Conservation (phyloP, 1,140 invertebrate species). For the Dendroctonus ponderosae region DNA sequence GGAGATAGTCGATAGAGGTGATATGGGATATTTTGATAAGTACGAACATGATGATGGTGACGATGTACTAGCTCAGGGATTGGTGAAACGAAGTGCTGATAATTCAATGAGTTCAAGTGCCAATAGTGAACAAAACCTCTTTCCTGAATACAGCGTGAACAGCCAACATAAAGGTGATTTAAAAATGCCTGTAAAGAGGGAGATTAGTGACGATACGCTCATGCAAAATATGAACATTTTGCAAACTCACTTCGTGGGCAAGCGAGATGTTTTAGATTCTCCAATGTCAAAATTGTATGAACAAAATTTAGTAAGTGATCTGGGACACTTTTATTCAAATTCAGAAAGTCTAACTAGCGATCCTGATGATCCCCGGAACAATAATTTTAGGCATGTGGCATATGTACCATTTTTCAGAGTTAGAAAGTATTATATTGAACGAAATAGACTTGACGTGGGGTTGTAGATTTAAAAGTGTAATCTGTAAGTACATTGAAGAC, state of each 20-base stretch:
- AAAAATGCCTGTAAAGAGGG: not conserved
- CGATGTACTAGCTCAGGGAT: not conserved
- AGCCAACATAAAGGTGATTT: slow-evolving; percentile 5
- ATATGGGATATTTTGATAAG: slow-evolving; percentile 1
- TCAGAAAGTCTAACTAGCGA: slow-evolving; percentile 7
- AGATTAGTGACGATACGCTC: slow-evolving; percentile 1
- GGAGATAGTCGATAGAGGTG: slow-evolving; percentile 17
- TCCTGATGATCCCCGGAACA: slow-evolving; percentile 22
- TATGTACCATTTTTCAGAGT: slow-evolving; percentile 33
- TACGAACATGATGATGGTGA: not conserved
- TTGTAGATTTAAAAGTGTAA: not conserved
- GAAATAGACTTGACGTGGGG: slow-evolving; percentile 6
- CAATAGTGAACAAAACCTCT: not conserved
- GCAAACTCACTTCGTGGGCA: slow-evolving; percentile 7
- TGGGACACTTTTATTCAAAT: slow-evolving; percentile 14
- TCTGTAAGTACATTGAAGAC: too few species aligned
- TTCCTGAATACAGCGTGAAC: not conserved
- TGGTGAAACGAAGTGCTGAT: slow-evolving; percentile 1
- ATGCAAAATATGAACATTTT: slow-evolving; percentile 7
- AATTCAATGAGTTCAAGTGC: not conserved
- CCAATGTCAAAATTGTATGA: not conserved
- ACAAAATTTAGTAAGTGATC: slow-evolving; percentile 4
- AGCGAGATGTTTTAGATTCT: slow-evolving; percentile 6
- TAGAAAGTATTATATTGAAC: slow-evolving; percentile 21
- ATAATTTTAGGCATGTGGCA: slow-evolving; percentile 24